phyloP scores from a whole-genome alignment of 2,113 vertebrate genomes.

The Cyphomyrus plagiostoma region DNA sequence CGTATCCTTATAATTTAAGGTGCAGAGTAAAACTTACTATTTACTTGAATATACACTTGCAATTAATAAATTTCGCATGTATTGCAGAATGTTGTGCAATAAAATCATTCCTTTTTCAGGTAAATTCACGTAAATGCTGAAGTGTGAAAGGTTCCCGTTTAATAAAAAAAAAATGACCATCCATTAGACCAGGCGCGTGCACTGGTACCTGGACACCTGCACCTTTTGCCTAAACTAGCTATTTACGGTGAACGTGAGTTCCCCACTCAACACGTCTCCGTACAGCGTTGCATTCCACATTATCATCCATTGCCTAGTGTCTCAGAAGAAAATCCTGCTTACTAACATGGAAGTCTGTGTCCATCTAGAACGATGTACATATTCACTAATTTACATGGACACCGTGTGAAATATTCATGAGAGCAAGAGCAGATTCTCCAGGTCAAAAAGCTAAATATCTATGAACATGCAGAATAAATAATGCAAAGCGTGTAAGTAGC shows the following conservation, averaged over 20 bases:
- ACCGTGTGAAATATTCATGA: slow-evolving; percentile 38
- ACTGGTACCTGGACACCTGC: neutral
- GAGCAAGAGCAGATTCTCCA: slow-evolving; percentile 28
- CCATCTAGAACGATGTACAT: neutral
- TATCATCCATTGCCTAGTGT: neutral
- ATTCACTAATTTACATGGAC: neutral
- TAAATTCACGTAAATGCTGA: neutral
- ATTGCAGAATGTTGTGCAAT: neutral
- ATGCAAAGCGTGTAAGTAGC: slow-evolving; percentile 35
- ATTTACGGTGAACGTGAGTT: neutral
- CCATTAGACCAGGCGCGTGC: neutral
- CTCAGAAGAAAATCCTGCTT: neutral
- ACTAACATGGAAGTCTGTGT: neutral
- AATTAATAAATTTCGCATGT: neutral
- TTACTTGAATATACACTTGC: neutral
- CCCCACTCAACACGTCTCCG: neutral
- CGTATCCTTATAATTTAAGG: neutral
- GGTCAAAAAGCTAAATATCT: slow-evolving; percentile 22
- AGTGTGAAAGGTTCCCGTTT: neutral
- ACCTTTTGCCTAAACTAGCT: neutral
- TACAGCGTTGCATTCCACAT: neutral
- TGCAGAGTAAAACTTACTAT: neutral
- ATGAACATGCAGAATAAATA: slow-evolving; percentile 28
- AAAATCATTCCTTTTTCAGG: neutral
- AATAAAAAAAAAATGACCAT: neutral